Conservation (phyloP, 1,140 invertebrate genomes). For the Pteromalus puparum region DNA sequence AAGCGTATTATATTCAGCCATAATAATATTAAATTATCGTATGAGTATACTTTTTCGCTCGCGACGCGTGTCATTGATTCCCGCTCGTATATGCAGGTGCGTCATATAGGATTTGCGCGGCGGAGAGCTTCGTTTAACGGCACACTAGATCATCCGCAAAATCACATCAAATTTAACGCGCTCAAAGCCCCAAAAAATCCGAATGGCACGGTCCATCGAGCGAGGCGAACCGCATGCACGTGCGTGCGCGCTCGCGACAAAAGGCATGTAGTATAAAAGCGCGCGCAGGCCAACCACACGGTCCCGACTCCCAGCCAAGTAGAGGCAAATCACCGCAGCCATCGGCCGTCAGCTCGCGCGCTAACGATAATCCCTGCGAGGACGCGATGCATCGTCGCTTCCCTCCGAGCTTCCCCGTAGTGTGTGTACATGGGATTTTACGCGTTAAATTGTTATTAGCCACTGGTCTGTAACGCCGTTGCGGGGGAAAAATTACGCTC, state of each 20-base stretch:
- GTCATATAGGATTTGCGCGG: no score
- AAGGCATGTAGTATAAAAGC: background rate
- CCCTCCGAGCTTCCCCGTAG: background rate
- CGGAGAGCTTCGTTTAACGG: no score
- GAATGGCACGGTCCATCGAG: slow-evolving; percentile 9
- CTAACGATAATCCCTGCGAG: slow-evolving; percentile 25
- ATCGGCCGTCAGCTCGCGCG: background rate
- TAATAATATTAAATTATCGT: no score
- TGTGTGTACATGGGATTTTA: background rate
- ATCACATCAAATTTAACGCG: slow-evolving; percentile 18
- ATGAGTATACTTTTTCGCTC: no score
- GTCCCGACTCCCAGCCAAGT: background rate
- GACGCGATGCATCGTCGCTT: background rate
- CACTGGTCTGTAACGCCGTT: background rate
- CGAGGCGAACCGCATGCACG: slow-evolving; percentile 6
- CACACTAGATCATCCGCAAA: background rate
- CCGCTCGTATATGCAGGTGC: no score
- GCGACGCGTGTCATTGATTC: no score
- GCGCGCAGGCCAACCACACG: background rate
- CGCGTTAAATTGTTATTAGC: background rate
- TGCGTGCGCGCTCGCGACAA: background rate
- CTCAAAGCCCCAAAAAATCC: background rate
- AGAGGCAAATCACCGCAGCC: slow-evolving; percentile 33
- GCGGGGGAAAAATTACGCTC: background rate
- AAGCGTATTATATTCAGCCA: no score